Evolutionary conservation across 2,797 vertebrate species (phyloP).

Genomic region (Danio aesculapii): DNA sequence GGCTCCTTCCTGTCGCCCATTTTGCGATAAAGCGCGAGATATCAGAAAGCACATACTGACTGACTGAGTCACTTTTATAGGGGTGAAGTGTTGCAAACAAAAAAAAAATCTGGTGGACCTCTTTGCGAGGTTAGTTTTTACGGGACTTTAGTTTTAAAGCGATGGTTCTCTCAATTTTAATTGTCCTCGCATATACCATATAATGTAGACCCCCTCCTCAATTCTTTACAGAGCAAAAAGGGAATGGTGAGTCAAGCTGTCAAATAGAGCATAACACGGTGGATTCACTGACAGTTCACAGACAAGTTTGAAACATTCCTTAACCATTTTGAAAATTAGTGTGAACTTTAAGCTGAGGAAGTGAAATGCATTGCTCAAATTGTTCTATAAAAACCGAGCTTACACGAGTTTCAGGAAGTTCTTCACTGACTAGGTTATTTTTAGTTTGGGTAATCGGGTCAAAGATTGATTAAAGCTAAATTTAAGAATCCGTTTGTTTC

Average conservation of each 20-base stretch:
- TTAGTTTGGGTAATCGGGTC: not conserved
- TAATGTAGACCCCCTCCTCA: too few species aligned
- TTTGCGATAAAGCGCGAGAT: slow-evolving; percentile 38
- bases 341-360: not conserved
- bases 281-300: not conserved
- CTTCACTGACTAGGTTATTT: not conserved
- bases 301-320: not conserved
- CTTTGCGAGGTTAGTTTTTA: not conserved
- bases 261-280: too few species aligned
- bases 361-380: not conserved
- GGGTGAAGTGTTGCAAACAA: not conserved
- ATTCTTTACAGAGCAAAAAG: too few species aligned
- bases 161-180: too few species aligned
- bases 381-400: not conserved
- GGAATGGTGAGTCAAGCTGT: not conserved
- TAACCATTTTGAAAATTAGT: not conserved
- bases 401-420: not conserved
- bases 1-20: slow-evolving; percentile 55
- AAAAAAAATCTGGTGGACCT: not conserved
- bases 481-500: not conserved
- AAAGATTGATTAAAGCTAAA: not conserved
- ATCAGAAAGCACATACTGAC: not conserved
- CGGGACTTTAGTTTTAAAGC: too few species aligned
- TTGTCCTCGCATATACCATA: too few species aligned
- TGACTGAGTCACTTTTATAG: not conserved